These are phyloP conservation scores for Fragum whitleyi DNA, from an alignment of 2,888 invertebrate species.

Conservation along the genomic window DNA sequence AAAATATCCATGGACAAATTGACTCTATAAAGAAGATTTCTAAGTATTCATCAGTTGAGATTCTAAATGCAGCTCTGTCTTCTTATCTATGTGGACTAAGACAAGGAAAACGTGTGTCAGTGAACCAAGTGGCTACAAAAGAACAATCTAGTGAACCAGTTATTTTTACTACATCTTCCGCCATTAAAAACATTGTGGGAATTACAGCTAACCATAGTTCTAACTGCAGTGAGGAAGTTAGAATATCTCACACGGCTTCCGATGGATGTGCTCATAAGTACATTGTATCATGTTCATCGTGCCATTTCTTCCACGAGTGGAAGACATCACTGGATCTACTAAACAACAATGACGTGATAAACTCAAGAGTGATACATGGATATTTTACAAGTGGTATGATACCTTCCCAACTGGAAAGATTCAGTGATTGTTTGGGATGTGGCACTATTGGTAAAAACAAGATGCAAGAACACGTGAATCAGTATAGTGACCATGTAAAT, in stretches of 20 bases:
- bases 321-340: no score
- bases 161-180: neutral
- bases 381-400: slow-evolving; percentile 6
- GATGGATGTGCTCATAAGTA: no score
- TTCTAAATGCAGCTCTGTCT: no score
- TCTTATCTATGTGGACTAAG: no score
- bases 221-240: no score
- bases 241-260: no score
- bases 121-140: neutral
- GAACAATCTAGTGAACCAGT: neutral
- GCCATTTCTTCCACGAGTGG: no score
- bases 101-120: neutral
- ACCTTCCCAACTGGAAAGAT: neutral
- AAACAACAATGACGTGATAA: neutral
- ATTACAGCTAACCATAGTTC: no score
- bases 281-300: no score
- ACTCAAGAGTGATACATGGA: neutral
- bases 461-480: neutral
- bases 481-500: neutral
- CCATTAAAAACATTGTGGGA: neutral
- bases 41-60: no score
- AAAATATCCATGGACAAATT: no score
- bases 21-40: no score
- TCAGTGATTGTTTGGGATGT: neutral
- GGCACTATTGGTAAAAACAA: neutral